A percentile compares a stretch with the other conserved stretches of the same genome.
phyloP scores from a whole-genome alignment of 2,797 vertebrate species.

The Girardinus metallicus region DNA sequence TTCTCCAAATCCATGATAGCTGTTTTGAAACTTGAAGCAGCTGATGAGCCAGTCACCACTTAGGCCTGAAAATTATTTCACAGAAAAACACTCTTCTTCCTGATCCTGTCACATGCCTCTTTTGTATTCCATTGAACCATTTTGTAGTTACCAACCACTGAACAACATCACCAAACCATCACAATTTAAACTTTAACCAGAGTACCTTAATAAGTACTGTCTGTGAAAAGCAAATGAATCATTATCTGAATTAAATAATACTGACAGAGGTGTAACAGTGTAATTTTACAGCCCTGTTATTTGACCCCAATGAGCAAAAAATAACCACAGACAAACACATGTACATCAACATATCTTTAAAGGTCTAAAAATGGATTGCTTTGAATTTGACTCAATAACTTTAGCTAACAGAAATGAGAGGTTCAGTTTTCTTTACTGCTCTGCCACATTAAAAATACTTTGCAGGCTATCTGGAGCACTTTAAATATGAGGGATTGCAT shows the following conservation, averaged over 20 bases:
- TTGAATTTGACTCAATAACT: constrained; percentile 49
- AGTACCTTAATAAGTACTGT: not conserved
- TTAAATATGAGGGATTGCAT: constrained; percentile 50
- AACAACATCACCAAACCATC: not conserved
- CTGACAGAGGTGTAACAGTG: constrained; percentile 3
- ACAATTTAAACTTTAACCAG: not conserved
- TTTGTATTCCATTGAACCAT: not conserved
- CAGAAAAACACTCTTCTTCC: not conserved
- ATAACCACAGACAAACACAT: constrained; percentile 33
- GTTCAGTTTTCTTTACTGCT: constrained; percentile 56
- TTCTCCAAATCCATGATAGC: not conserved
- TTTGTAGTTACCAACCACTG: not conserved
- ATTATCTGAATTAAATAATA: not conserved
- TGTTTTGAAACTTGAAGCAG: not conserved
- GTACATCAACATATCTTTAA: constrained; percentile 41
- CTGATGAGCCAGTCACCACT: not conserved
- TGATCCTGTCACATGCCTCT: not conserved
- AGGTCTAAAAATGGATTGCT: constrained; percentile 38
- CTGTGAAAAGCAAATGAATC: not conserved
- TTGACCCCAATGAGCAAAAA: constrained; percentile 19
- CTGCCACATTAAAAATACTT: constrained; percentile 62
- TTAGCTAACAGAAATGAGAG: constrained; percentile 38
- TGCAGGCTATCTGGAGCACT: constrained; percentile 58
- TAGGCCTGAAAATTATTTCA: not conserved
- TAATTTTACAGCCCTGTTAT: constrained; percentile 25